Evolutionary conservation across 2,797 vertebrate species (phyloP).

Genomic region (Rhinella marina): DNA sequence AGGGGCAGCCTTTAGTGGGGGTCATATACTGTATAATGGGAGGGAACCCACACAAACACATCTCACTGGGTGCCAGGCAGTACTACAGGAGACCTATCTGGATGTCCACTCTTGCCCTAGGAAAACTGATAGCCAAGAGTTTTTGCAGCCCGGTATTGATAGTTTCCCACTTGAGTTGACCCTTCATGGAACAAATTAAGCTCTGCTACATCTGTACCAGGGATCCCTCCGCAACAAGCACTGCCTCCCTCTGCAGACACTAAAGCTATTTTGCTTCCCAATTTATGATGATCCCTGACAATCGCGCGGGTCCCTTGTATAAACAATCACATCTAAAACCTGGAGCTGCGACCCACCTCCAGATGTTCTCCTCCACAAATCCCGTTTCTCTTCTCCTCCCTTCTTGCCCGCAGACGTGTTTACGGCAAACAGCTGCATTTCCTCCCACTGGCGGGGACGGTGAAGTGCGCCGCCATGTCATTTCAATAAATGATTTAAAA

Average conservation of each 20-base stretch:
- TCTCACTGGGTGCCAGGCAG: no score
- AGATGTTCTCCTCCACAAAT: slow-evolving; percentile 43
- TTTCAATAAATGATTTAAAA: slow-evolving; percentile 72
- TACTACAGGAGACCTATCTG: no score
- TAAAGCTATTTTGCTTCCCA: background rate
- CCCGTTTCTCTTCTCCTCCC: slow-evolving; percentile 3
- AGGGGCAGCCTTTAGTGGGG: no score
- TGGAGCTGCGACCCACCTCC: slow-evolving; percentile 34
- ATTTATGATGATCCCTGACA: slow-evolving; percentile 1
- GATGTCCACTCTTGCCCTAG: no score
- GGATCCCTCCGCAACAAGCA: background rate
- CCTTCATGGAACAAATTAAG: background rate
- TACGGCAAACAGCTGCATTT: slow-evolving; percentile 64
- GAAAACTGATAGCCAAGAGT: no score
- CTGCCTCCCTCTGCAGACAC: background rate
- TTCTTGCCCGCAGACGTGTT: slow-evolving; percentile 51
- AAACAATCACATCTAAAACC: slow-evolving; percentile 36
- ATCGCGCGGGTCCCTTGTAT: background rate
- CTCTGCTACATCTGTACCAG: background rate
- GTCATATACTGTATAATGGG: no score
- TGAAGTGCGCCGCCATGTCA: slow-evolving; percentile 64
- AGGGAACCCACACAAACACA: no score
- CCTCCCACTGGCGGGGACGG: slow-evolving; percentile 65
- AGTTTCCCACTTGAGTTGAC: background rate
- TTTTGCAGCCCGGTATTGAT: no score